Evolutionary conservation across 2,113 vertebrate genomes (phyloP), one percentile per base, ranked within the genome.

Genomic region (Etheostoma cragini): DNA sequence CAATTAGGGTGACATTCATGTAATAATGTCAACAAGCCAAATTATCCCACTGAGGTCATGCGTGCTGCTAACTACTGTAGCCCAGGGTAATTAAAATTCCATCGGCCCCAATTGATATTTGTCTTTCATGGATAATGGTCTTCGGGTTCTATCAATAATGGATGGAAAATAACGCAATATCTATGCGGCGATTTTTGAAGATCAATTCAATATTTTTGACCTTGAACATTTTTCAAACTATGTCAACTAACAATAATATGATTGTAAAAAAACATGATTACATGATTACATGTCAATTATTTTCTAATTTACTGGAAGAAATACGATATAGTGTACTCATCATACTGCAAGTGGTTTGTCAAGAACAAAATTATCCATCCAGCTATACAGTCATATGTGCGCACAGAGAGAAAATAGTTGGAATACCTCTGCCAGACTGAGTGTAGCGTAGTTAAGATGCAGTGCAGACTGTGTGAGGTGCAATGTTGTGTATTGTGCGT

Each of bases 401-500:
- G 24, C 45, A 67, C 16, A 57, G 17, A 35, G 1, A 24, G 22
- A 54, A 46, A 47, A 11, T 38, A 10, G 47, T 53, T 54, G 33
- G 21, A 26, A 33, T 15, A 15, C 15, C n/a, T 11, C 30, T 24
- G 47, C 17, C 71, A 73, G 35, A 19, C 53, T 21, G 45, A 21
- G 33, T 50, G 45, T 6, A 53, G 21, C 35, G 33, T 3, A 68
- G 54, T 47, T 15, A 13, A 14, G 17, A 30, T 26, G 46, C 14
- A n/a, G 33, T 52, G 42, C 4, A 13, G 61, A 0, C 4, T 46
- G 63, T 24, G 58, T 67, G 33, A 26, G 12, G 12, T 60, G 63
- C 52, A 42, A 64, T 33, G 58, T 46, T 12, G 62, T 61, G 30
- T 75, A 11, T 19, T 47, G 30, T 65, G 56, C 8, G 24, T 76